Evolutionary conservation across 2,888 invertebrate species (phyloP).

Genomic region (Steinernema scapterisci): DNA sequence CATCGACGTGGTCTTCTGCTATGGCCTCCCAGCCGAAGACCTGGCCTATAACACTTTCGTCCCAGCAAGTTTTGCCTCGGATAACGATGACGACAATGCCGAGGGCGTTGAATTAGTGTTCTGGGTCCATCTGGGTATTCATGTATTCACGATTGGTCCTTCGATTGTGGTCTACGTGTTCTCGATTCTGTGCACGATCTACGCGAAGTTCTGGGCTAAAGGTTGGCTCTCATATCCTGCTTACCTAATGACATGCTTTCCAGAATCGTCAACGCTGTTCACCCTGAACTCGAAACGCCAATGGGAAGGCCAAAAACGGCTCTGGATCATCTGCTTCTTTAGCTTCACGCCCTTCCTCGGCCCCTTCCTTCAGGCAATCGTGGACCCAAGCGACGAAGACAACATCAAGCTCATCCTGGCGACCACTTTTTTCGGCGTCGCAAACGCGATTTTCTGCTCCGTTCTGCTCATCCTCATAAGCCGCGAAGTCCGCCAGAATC

Average conservation of each 20-base stretch:
- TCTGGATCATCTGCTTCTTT: constrained; percentile 27
- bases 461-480: too few species aligned
- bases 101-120: neutral
- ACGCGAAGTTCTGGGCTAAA: too few species aligned
- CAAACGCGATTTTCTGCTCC: too few species aligned
- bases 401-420: too few species aligned
- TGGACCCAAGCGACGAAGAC: too few species aligned
- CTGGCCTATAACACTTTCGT: constrained; percentile 11
- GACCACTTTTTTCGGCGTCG: too few species aligned
- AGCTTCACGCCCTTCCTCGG: neutral
- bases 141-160: neutral
- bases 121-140: neutral
- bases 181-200: neutral
- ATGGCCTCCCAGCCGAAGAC: neutral
- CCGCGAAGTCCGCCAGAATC: too few species aligned
- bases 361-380: neutral
- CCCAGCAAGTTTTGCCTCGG: neutral
- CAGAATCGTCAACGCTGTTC: too few species aligned
- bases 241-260: neutral
- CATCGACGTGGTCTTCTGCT: constrained; percentile 18
- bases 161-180: neutral
- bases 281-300: neutral
- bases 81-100: neutral
- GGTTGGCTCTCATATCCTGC: neutral
- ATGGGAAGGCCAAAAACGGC: neutral